Evolutionary conservation across 2,888 invertebrate species (phyloP).

Genomic region (Folsomia candida): DNA sequence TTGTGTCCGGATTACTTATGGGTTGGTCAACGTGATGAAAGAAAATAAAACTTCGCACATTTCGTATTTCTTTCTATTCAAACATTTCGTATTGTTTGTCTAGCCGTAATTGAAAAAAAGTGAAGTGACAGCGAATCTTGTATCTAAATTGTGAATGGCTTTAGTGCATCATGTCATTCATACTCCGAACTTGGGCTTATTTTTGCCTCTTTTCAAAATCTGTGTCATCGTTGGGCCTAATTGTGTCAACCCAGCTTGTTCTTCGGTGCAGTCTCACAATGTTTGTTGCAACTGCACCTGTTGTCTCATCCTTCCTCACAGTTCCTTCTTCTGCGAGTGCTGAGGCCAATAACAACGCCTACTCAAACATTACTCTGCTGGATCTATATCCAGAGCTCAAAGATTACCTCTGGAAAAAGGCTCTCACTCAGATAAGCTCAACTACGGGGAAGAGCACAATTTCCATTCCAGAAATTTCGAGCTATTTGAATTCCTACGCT

Average conservation of each 20-base stretch:
- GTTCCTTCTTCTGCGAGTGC: not conserved
- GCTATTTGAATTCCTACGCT: not conserved
- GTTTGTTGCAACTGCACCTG: not conserved
- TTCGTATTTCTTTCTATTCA: not conserved
- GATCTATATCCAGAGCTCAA: conserved; percentile 12
- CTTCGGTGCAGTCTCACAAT: not conserved
- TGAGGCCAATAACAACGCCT: not conserved
- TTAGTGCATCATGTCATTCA: not conserved
- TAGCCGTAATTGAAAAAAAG: too few species aligned
- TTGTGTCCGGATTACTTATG: not conserved
- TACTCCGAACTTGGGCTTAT: not conserved
- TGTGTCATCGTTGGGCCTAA: conserved; percentile 13
- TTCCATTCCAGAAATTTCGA: not conserved
- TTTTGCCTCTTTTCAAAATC: not conserved
- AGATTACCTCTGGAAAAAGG: conserved; percentile 8
- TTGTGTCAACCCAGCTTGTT: conserved; percentile 9
- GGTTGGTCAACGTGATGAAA: not conserved
- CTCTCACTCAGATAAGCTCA: not conserved
- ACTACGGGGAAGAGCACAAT: not conserved
- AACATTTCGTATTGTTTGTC: too few species aligned
- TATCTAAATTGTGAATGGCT: not conserved
- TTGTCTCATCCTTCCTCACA: not conserved
- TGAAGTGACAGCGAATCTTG: not conserved
- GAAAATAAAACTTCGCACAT: not conserved
- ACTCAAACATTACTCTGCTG: conserved; percentile 10